Base-by-base conservation (phyloP, 2,797 vertebrate species). In the Gymnocypris eckloni region DNA sequence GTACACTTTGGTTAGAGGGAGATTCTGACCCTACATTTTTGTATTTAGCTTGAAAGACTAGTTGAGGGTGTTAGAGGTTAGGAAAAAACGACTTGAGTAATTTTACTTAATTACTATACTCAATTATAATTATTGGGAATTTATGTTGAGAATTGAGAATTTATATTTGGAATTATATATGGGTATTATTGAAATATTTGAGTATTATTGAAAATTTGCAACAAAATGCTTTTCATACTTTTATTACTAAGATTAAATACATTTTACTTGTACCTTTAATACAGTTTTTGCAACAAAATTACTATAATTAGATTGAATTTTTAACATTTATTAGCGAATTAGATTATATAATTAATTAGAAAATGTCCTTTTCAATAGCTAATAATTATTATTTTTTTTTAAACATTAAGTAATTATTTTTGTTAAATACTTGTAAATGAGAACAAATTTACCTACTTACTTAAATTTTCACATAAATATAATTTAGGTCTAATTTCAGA, bases 1-100 rank as follows among this genome's bases (percentile, higher is more conserved):
- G 95, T 96, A 82, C 59, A 22, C 16, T 22, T 66, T 48, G 39
- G 59, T 48, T 28, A 28, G n/a, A 66, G 2, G 2, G 41, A 79
- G 11, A 39, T 52, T 16, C 45, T 11, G 45, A 50, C 25, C 4
- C 25, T 20, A 33, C 9, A 50, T 75, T 75, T 48, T 52, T 48
- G 28, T 52, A 25, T 73, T 28, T 52, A 33, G 45, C 71, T 48
- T 50, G n/a, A 73, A 73, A 73, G 33, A n/a, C 22, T 6, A 25
- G 6, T 41, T 61, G 37, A 61, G 22, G 8, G 6, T 56, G 20
- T 78, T 78, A 52, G 11, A 4, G 37, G 75, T 37, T 37, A n/a
- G 4, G 20, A 12, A 13, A 12, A n/a, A 12, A 33, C 22, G 41
- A 20, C 33, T 20, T 69, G 13, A 4, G 67, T 70, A 18, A 22